Evolutionary conservation across 2,888 invertebrate species (phyloP).

Genomic region (Drosophila nigricruria): DNA sequence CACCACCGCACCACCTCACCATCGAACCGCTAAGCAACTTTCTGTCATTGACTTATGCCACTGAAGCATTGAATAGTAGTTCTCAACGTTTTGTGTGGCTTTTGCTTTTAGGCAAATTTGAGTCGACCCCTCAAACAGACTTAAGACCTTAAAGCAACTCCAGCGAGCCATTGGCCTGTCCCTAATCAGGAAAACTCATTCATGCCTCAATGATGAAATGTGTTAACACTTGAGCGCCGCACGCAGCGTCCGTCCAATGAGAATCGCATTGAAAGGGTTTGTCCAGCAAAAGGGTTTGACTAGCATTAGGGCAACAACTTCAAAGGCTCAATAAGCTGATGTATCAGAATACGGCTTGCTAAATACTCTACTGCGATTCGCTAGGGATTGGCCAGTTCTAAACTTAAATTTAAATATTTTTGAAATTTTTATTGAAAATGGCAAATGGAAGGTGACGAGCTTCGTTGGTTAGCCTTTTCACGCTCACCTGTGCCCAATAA

Average conservation of each 20-base stretch:
- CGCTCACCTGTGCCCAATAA: conserved; percentile 47
- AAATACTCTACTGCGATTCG: conserved; percentile 4
- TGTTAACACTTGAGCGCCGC: conserved; percentile 72
- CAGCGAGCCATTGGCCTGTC: conserved; percentile 39
- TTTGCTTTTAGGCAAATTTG: conserved; percentile 74
- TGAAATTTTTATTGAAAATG: conserved; percentile 25
- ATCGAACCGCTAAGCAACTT: conserved; percentile 43
- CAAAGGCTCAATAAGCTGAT: conserved; percentile 29
- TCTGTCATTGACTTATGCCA: conserved; percentile 61
- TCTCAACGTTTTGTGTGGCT: conserved; percentile 69
- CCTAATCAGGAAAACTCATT: conserved; percentile 74
- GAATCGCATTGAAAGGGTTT: conserved; percentile 16
- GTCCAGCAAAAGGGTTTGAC: conserved; percentile 3
- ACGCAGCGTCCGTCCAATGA: conserved; percentile 40
- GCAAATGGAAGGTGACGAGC: conserved; percentile 23
- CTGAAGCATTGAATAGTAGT: conserved; percentile 68
- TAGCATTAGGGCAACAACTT: conserved; percentile 19
- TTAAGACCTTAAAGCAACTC: conserved; percentile 55
- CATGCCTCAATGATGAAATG: conserved; percentile 77
- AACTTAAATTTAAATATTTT: not conserved
- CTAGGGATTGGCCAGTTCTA: not conserved
- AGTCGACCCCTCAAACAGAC: conserved; percentile 4
- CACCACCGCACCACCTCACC: not conserved
- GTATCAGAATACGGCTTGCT: not conserved
- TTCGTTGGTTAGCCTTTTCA: conserved; percentile 11